Conservation (phyloP, 1,140 invertebrate species). For the Bombus polaris region DNA sequence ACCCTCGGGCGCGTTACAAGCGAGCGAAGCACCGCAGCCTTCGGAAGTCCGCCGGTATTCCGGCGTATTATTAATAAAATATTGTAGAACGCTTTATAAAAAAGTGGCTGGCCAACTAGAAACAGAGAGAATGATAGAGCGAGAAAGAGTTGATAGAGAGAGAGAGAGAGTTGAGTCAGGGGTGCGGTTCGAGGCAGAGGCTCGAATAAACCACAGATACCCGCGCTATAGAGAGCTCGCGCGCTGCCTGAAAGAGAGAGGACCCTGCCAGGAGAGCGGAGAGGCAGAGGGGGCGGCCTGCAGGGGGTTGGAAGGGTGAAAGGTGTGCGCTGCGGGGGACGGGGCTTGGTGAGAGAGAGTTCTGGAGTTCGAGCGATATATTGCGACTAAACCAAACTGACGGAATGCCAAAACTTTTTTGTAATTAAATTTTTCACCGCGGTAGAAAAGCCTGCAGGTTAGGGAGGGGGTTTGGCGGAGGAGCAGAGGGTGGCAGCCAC, state of each 20-base stretch:
- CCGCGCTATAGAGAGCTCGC: constrained; percentile 56
- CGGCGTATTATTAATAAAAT: constrained; percentile 73
- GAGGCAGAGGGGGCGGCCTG: constrained; percentile 1
- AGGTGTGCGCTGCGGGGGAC: constrained; percentile 6
- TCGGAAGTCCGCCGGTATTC: constrained; percentile 62
- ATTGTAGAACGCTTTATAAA: constrained; percentile 72
- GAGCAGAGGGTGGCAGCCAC: background rate
- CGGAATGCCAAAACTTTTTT: constrained; percentile 80
- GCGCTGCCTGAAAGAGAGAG: constrained; percentile 37
- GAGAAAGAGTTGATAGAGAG: background rate
- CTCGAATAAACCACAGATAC: constrained; percentile 75
- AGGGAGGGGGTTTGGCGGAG: constrained; percentile 6
- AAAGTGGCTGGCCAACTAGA: constrained; percentile 49
- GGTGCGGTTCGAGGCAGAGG: constrained; percentile 62
- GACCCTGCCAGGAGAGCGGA: background rate
- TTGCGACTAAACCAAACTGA: constrained; percentile 77
- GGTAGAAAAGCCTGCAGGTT: constrained; percentile 42
- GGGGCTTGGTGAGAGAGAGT: constrained; percentile 47
- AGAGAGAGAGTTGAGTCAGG: background rate
- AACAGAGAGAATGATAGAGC: background rate
- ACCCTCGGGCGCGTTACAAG: constrained; percentile 14
- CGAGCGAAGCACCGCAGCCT: constrained; percentile 52
- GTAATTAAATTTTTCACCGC: constrained; percentile 77
- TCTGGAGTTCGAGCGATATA: constrained; percentile 65
- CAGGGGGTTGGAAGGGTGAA: background rate